These are phyloP conservation scores for Cataglyphis cursor DNA, from an alignment of 2,888 invertebrate genomes.

Conservation along the genomic window DNA sequence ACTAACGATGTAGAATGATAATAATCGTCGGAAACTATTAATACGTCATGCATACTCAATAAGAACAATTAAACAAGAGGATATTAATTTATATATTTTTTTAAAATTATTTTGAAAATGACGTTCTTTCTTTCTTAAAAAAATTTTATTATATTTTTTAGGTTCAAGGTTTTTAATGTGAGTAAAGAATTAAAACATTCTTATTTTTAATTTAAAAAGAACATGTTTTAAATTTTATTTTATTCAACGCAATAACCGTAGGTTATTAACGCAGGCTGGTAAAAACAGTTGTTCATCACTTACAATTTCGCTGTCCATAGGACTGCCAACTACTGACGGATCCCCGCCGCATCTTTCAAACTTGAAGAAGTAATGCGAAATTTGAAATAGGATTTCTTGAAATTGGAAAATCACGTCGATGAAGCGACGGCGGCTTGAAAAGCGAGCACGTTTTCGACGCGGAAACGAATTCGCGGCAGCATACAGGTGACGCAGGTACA, in stretches of 20 bases:
- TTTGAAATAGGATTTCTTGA: conserved; percentile 1
- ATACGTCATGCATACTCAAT: neutral
- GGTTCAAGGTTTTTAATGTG: neutral
- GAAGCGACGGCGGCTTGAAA: neutral
- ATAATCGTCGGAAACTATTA: neutral
- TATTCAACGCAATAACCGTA: neutral
- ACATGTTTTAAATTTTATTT: neutral
- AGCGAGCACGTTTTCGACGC: neutral
- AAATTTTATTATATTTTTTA: neutral
- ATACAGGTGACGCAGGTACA: conserved; percentile 78
- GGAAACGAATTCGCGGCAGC: conserved; percentile 49
- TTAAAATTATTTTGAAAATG: neutral
- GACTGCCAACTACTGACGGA: conserved; percentile 82
- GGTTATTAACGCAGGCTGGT: neutral
- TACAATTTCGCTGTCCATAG: conserved; percentile 83
- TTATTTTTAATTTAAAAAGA: neutral
- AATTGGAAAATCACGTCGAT: neutral
- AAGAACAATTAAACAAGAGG: neutral
- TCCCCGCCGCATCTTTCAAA: conserved; percentile 81
- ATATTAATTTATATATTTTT: neutral
- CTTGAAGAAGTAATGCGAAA: neutral
- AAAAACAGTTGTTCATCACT: conserved; percentile 68
- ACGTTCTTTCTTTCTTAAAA: neutral
- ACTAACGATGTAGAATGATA: neutral
- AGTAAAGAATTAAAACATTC: neutral